Evolutionary conservation across 2,797 vertebrate genomes (phyloP).

Genomic region (Enoplosus armatus): DNA sequence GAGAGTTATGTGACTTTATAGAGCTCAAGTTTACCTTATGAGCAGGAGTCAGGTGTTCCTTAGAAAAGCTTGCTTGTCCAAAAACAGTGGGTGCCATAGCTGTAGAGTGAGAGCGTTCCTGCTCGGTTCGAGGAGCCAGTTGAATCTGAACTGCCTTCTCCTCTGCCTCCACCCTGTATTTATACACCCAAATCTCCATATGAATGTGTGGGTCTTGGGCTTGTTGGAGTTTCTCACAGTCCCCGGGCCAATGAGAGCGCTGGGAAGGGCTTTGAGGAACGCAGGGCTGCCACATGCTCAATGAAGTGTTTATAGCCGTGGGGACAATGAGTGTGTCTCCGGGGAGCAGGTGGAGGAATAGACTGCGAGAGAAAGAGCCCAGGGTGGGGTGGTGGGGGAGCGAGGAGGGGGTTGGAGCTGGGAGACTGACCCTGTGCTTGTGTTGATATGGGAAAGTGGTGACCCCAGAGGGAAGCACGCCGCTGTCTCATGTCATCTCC

Average conservation of each 20-base stretch:
- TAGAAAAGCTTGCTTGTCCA: constrained; percentile 73
- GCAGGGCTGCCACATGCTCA: constrained; percentile 86
- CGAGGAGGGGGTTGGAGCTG: constrained; percentile 26
- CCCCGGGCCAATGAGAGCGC: constrained; percentile 87
- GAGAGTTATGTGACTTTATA: not conserved
- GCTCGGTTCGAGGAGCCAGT: constrained; percentile 71
- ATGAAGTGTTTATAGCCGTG: constrained; percentile 85
- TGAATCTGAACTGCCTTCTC: constrained; percentile 66
- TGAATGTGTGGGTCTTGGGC: constrained; percentile 91
- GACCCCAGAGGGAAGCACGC: constrained; percentile 81
- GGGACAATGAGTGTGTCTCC: constrained; percentile 83
- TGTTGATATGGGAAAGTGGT: constrained; percentile 87
- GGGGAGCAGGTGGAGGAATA: constrained; percentile 87
- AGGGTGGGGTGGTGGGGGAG: constrained; percentile 40
- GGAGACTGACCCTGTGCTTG: constrained; percentile 75
- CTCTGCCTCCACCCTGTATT: constrained; percentile 81
- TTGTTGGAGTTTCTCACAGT: constrained; percentile 94
- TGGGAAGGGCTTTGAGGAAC: constrained; percentile 82
- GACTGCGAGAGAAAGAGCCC: constrained; percentile 72
- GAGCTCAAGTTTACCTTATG: constrained; percentile 82
- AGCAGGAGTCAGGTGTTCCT: constrained; percentile 79
- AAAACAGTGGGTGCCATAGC: constrained; percentile 85
- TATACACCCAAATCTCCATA: constrained; percentile 89
- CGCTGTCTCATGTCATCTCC: constrained; percentile 77
- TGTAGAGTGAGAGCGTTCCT: constrained; percentile 60